Evolutionary conservation across 2,797 vertebrate genomes (phyloP), one percentile per base, ranked within the genome.

Genomic region (Amniataba percoides): DNA sequence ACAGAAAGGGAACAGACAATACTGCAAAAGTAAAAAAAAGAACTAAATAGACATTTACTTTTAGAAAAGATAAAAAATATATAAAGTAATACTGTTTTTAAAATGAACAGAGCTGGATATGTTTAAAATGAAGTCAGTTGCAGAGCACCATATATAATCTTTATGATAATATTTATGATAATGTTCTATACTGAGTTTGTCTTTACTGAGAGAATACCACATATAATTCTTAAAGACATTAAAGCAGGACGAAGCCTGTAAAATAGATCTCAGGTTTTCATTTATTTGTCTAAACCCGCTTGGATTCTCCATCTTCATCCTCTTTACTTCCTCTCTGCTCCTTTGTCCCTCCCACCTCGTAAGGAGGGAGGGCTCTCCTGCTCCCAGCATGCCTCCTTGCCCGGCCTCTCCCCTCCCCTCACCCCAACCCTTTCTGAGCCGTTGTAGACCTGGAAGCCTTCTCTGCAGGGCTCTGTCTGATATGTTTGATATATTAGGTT

Each of bases 401-500:
- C 86, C 65, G 60, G 57, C 78, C 46, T 73, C 64, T 73, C 70
- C 74, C 56, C 27, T 2, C 2, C 27, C 27, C 27, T 4, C 27
- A 31, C 60, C 71, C 65, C 14, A 66, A 80, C 84, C 82, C 83
- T 87, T 86, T 91, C 88, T 92, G 84, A 95, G 92, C 80, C 89
- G 86, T 94, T 94, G 93, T 97, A 96, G 95, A 96, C 94, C 95
- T 96, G 97, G 97, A 97, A 95, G 96, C 95, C 96, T 97, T 96
- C 92, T 94, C 95, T 98, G 98, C 97, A 96, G 95, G 97, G 94
- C 97, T 97, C 98, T 99, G 98, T 99, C 96, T 99, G 98, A 99
- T 99, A 99, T 99, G 98, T 99, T 99, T 99, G 98, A 99, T 99
- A 99, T 99, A 99, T 99, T 99, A 99, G 98, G 97, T 99, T 99